Evolutionary conservation across 2,113 vertebrate species (phyloP).

Genomic region (Paralichthys olivaceus): DNA sequence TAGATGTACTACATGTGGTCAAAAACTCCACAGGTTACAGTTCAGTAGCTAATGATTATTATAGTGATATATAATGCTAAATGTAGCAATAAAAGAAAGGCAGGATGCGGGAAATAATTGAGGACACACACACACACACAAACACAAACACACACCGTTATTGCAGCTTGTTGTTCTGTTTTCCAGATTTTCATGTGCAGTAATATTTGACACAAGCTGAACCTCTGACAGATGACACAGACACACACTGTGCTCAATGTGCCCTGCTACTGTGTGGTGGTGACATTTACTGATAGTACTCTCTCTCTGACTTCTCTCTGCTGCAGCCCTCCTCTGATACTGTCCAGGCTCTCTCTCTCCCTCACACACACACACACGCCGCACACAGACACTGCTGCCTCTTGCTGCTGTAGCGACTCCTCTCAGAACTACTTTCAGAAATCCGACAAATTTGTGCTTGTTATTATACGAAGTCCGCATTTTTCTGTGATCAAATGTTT

Average conservation of each 20-base stretch:
- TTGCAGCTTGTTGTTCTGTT: neutral
- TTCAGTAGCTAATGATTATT: neutral
- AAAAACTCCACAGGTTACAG: neutral
- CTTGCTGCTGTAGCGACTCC: neutral
- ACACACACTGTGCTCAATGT: slow-evolving; percentile 26
- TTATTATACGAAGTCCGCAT: neutral
- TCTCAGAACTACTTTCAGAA: neutral
- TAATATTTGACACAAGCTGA: neutral
- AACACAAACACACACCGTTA: neutral
- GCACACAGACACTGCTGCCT: slow-evolving; percentile 5
- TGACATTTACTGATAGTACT: slow-evolving; percentile 57
- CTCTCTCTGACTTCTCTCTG: slow-evolving; percentile 25
- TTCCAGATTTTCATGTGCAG: neutral
- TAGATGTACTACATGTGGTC: neutral
- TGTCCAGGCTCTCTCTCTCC: slow-evolving; percentile 26
- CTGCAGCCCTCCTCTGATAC: slow-evolving; percentile 15
- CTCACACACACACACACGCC: slow-evolving; percentile 6
- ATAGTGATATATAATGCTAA: too few relatives aligned
- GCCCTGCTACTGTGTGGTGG: slow-evolving; percentile 27
- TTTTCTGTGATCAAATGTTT: slow-evolving; percentile 28
- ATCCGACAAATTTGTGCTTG: slow-evolving; percentile 4
- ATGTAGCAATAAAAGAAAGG: neutral
- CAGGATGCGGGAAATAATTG: neutral
- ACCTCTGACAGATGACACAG: neutral
- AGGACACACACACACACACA: neutral